Evolutionary conservation across 2,888 invertebrate genomes (phyloP).

Genomic region (Muschampia plurimacula): DNA sequence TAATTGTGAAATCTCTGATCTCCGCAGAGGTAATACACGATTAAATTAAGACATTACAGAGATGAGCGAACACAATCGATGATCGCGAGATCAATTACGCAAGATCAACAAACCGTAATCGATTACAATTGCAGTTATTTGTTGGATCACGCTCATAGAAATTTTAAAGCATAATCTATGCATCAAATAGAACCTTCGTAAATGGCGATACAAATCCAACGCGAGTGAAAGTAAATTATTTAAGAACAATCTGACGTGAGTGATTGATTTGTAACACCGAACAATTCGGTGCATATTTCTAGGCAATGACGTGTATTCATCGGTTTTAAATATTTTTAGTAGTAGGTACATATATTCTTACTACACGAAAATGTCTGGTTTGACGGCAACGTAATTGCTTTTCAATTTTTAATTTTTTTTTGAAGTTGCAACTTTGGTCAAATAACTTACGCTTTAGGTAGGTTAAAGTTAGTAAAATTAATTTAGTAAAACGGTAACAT

Average conservation of each 20-base stretch:
- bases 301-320: background rate
- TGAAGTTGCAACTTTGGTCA: too few species aligned
- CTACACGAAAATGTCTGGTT: too few species aligned
- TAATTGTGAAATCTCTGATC: slow-evolving; percentile 6
- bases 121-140: slow-evolving; percentile 22
- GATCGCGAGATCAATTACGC: slow-evolving; percentile 14
- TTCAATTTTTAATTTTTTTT: too few species aligned
- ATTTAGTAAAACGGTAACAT: too few species aligned
- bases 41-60: slow-evolving; percentile 26
- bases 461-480: too few species aligned
- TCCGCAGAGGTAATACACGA: slow-evolving; percentile 4
- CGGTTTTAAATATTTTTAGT: background rate
- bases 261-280: slow-evolving; percentile 39
- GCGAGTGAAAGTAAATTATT: slow-evolving; percentile 49
- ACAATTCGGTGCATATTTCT: slow-evolving; percentile 26
- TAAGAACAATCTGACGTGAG: slow-evolving; percentile 42
- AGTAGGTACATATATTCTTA: too few species aligned
- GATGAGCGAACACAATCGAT: slow-evolving; percentile 22
- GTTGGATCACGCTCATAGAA: slow-evolving; percentile 19
- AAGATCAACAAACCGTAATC: slow-evolving; percentile 16
- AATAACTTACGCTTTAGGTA: too few species aligned
- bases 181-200: slow-evolving; percentile 1
- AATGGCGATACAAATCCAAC: background rate
- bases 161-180: slow-evolving; percentile 6
- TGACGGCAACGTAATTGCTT: too few species aligned